Evolutionary conservation across 2,888 invertebrate species (phyloP), one percentile per base, ranked within the genome.

Genomic region (Aspidiotus destructor): DNA sequence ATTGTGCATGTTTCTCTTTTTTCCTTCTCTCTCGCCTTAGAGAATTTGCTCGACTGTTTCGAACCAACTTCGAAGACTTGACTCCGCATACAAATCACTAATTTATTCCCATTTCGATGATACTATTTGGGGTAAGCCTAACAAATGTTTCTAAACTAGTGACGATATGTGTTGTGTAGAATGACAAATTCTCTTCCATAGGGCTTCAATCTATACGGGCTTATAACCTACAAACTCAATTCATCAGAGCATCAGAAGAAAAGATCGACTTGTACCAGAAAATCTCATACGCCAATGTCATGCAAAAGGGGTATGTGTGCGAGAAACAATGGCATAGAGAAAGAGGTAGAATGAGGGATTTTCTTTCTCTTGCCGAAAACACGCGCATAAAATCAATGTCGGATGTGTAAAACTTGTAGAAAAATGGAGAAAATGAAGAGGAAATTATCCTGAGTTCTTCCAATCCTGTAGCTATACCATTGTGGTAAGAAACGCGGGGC

Each of bases 51-150:
- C 97, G 72, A 87, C 92, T 3, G 88, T 94, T 0, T 96, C 96
- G 7, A 81, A 96, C 28, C 97, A 98, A 77, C 79, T 98, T 73
- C 96, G 96, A 80, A 84, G 98, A 62, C 80, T 98, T 69, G 93
- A 96, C 77, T 95, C 95, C 0, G 87, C 95, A 0, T 92, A 93
- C 1, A 83, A 95, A 69, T 97, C 97, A 44, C 98, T 97, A 0
- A 93, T 98, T 75, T 98, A 94, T 80, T 94, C 95, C 9, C 96
- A 96, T 79, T 96, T 98, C 76, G 88, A 92, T 28, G 98, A 98
- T 81, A 94, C 92, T 57, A 86, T 98, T 62, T 89, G 89, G 3
- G 80, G 81, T 72, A 63, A 62, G 52, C 40, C 7, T 17, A 13
- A 54, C n/a, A 15, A 54, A n/a, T 2, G 1, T 16, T 2, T 54